Base-by-base conservation (phyloP, 2,797 vertebrate genomes). In the Epinephelus awoara region DNA sequence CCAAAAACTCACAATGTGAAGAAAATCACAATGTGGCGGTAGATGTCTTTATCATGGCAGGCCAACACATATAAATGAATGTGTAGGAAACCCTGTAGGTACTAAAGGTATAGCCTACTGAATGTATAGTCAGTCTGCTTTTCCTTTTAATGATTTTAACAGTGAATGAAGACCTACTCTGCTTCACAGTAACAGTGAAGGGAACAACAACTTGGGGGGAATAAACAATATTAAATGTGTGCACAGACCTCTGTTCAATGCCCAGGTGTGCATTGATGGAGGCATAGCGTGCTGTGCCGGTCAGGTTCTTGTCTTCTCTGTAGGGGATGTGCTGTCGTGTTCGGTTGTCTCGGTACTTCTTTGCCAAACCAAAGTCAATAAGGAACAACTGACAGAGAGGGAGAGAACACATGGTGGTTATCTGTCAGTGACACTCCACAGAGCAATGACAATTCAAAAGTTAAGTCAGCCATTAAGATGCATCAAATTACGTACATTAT, bases 291-390 rank as follows among this genome's bases (percentile, higher is more conserved):
- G 98, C 98, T 72, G 98, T 99, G 93, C 98, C 98, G 79, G 98
- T 99, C 88, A 99, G 96, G 84, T 99, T 99, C 96, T 99, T 99
- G 96, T 99, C 98, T 99, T 99, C 98, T 98, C 98, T 98, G 95
- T 99, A 99, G 19, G 98, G 98, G 97, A 99, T 99, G 94, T 99
- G 98, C 94, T 99, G 98, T 89, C 98, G 96, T 94, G 98, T 99
- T 94, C 98, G 96, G 97, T 99, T 99, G 96, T 99, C 98, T 94
- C 98, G 94, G 94, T 99, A 99, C 94, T 99, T 99, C 97, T 99
- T 99, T 88, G 98, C 98, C 97, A 99, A 96, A 95, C 98, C 98
- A 96, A 99, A 99, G 95, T 99, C 98, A 93, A 99, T 99, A 96
- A 99, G 98, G 97, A 99, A 99, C 97, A 99, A 97, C 98, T 99